These are phyloP conservation scores for Lepidocyrtoides sp. DNA, from an alignment of 2,888 invertebrate genomes.

Conservation along the genomic window DNA sequence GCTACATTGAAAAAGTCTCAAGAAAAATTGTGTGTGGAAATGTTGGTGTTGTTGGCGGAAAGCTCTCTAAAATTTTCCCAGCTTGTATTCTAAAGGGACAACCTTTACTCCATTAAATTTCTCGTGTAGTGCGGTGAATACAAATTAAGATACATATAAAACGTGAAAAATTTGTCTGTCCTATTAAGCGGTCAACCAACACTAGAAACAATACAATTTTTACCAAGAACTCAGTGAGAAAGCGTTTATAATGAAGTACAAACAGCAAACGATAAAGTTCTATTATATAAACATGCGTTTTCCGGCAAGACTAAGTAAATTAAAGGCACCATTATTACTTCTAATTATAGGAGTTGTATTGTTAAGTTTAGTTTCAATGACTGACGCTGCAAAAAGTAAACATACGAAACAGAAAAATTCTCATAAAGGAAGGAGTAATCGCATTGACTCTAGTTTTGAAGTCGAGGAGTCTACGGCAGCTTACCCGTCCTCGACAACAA, in stretches of 20 bases:
- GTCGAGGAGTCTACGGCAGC: conserved; percentile 54
- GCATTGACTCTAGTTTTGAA: conserved; percentile 66
- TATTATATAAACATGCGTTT: conserved; percentile 26
- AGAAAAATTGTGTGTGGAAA: conserved; percentile 54
- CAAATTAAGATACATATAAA: conserved; percentile 31
- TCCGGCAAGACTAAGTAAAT: conserved; percentile 13
- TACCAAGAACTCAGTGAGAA: neutral
- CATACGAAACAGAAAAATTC: conserved; percentile 70
- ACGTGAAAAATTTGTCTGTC: neutral
- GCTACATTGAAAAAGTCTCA: conserved; percentile 5
- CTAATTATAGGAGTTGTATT: conserved; percentile 62
- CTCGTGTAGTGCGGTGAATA: conserved; percentile 66
- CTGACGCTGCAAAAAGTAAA: conserved; percentile 71
- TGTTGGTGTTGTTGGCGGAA: conserved; percentile 61
- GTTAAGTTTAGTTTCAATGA: conserved; percentile 63
- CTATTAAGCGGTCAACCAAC: neutral
- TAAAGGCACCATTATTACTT: conserved; percentile 37
- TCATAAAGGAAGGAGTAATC: conserved; percentile 61
- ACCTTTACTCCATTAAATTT: neutral
- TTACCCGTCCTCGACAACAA: conserved; percentile 53
- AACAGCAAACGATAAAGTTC: neutral
- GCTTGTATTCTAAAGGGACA: conserved; percentile 49
- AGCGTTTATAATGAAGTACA: conserved; percentile 34
- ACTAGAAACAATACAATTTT: neutral
- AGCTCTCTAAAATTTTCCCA: conserved; percentile 37